These are phyloP conservation scores for Hozukius guyotensis DNA, from an alignment of 2,797 vertebrate species.

Conservation along the genomic window DNA sequence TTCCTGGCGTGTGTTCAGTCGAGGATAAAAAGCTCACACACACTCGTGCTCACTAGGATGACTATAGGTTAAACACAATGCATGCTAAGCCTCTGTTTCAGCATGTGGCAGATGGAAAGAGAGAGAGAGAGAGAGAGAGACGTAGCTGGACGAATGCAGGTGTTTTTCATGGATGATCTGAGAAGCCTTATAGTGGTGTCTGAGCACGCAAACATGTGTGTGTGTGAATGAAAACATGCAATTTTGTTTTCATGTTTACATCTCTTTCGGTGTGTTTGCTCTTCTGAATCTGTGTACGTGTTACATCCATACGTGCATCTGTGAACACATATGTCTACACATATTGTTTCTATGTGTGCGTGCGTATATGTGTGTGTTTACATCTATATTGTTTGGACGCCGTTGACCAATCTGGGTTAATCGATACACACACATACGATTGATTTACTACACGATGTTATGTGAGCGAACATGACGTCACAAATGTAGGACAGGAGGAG, in stretches of 20 bases:
- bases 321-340: background rate
- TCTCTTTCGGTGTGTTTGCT: background rate
- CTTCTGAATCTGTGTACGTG: background rate
- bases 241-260: background rate
- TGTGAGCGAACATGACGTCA: slow-evolving; percentile 24
- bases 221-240: background rate
- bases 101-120: slow-evolving; percentile 47
- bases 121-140: background rate
- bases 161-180: slow-evolving; percentile 32
- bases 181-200: background rate
- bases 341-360: background rate
- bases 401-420: slow-evolving; percentile 41
- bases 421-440: slow-evolving; percentile 43
- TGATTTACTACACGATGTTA: slow-evolving; percentile 46
- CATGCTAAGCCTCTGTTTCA: slow-evolving; percentile 50
- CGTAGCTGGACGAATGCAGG: slow-evolving; percentile 15
- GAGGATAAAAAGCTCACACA: slow-evolving; percentile 37
- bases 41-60: background rate
- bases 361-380: background rate
- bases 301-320: background rate
- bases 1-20: slow-evolving; percentile 20
- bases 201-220: background rate
- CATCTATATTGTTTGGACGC: background rate
- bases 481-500: background rate
- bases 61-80: slow-evolving; percentile 47